Evolutionary conservation across 2,797 vertebrate genomes (phyloP).

Genomic region (Kryptolebias ocellatus): DNA sequence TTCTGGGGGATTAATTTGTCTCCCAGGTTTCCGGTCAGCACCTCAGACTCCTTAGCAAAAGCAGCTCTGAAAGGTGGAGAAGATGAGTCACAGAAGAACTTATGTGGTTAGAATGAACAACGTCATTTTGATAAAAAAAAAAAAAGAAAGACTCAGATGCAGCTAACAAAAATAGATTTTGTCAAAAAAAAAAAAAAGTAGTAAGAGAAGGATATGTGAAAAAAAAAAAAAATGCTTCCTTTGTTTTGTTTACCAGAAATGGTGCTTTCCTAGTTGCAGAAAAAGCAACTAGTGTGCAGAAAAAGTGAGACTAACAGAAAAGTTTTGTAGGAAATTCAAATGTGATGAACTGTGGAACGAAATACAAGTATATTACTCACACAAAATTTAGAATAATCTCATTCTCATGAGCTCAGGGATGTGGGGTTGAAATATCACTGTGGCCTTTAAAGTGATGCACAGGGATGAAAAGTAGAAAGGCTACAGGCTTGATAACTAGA

Average conservation of each 20-base stretch:
- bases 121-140: too few species aligned
- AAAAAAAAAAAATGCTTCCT: not conserved
- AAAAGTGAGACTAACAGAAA: slow-evolving; percentile 25
- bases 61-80: slow-evolving; percentile 84
- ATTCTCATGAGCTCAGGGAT: slow-evolving; percentile 7
- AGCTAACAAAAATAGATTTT: too few species aligned
- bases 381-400: slow-evolving; percentile 13
- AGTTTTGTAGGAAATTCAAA: slow-evolving; percentile 30
- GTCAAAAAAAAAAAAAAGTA: not conserved
- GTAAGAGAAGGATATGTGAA: not conserved
- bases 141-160: too few species aligned
- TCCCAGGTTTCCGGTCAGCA: slow-evolving; percentile 95
- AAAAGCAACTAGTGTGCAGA: slow-evolving; percentile 11
- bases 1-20: slow-evolving; percentile 96
- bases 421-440: not conserved
- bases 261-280: slow-evolving; percentile 9
- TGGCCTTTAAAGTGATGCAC: slow-evolving; percentile 24
- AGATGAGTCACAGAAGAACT: not conserved
- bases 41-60: slow-evolving; percentile 96
- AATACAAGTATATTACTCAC: not conserved
- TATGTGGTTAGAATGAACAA: not conserved
- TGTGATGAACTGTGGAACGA: slow-evolving; percentile 24
- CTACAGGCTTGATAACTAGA: not conserved
- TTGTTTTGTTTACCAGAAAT: slow-evolving; percentile 16
- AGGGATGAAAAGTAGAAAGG: not conserved